A percentile compares a stretch with the other conserved stretches of the same genome.
phyloP scores from a whole-genome alignment of 2,888 invertebrate species.

The Gymnocheta viridis region DNA sequence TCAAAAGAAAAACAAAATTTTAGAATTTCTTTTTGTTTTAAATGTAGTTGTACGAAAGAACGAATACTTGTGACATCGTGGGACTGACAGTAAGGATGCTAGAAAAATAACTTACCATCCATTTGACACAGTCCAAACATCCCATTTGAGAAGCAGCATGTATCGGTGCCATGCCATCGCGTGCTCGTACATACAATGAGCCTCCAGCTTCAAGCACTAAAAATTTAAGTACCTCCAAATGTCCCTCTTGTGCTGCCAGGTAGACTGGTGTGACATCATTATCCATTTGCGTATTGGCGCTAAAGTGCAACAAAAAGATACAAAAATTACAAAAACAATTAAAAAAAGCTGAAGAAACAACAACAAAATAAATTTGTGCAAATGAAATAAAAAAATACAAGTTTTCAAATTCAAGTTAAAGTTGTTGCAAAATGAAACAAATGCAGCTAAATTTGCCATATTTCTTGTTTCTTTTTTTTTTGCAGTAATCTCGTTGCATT shows the following conservation, averaged over 20 bases:
- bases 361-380: slow-evolving; percentile 11
- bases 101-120: slow-evolving; percentile 87
- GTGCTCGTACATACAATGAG: slow-evolving; percentile 90
- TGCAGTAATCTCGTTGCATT: slow-evolving; percentile 24
- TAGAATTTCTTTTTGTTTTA: too few species aligned
- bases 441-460: slow-evolving; percentile 12
- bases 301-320: slow-evolving; percentile 80
- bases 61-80: too few species aligned
- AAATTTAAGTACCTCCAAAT: slow-evolving; percentile 92
- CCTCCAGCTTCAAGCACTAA: slow-evolving; percentile 92
- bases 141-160: slow-evolving; percentile 96
- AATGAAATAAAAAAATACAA: slow-evolving; percentile 25
- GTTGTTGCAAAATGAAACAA: background rate
- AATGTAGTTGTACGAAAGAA: too few species aligned
- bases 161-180: slow-evolving; percentile 95
- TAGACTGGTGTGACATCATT: slow-evolving; percentile 95
- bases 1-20: too few species aligned
- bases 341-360: slow-evolving; percentile 13
- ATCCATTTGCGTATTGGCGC: slow-evolving; percentile 95
- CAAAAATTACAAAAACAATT: slow-evolving; percentile 37
- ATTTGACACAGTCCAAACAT: slow-evolving; percentile 92
- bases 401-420: slow-evolving; percentile 47
- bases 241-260: slow-evolving; percentile 94
- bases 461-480: background rate
- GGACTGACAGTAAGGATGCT: too few species aligned